Evolutionary conservation across 2,113 vertebrate genomes (phyloP), one percentile per base, ranked within the genome.

Genomic region (Corythaeola cristata): DNA sequence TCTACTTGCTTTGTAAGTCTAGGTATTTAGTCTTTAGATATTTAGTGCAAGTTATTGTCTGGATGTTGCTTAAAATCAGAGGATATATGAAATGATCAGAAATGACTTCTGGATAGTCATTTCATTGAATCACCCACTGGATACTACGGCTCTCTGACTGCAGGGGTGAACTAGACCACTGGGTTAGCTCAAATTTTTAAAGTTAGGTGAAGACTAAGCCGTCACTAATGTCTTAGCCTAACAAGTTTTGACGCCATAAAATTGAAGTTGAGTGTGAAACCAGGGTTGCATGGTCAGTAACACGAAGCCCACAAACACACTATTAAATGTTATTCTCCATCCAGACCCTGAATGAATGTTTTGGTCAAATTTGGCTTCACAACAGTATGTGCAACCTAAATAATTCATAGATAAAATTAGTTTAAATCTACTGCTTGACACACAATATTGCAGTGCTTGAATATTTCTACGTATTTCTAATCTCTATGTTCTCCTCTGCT

Each of bases 51-150:
- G 72, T 53, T 32, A 74, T 50, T 45, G 32, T 45, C 50, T 71
- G 50, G 24, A 12, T 37, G 50, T 17, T 67, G 37, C 45, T 73
- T 37, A 64, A 85, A 63, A 45, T 37, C 12, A 21, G 30, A 33
- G 15, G 24, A 33, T 21, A 23, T 2, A 1, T 5, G 37, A 59
- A 78, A 67, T 11, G 14, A 27, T 9, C 18, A 50, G 50, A n/a
- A 62, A 12, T 12, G 0, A 10, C 9, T 74, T 41, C 68, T 37
- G 76, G 19, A n/a, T 3, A 15, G 44, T 2, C 1, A 2, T 22
- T 20, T 69, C 30, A 15, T 85, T 78, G 60, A 41, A 45, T 69
- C 19, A 3, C n/a, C 28, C 17, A 15, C 27, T 53, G 19, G 41
- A 23, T 27, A 47, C 52, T 2, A 3, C 5, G 3, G 55, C 33